Evolutionary conservation across 2,797 vertebrate species (phyloP).

Genomic region (Threskiornis aethiopicus): DNA sequence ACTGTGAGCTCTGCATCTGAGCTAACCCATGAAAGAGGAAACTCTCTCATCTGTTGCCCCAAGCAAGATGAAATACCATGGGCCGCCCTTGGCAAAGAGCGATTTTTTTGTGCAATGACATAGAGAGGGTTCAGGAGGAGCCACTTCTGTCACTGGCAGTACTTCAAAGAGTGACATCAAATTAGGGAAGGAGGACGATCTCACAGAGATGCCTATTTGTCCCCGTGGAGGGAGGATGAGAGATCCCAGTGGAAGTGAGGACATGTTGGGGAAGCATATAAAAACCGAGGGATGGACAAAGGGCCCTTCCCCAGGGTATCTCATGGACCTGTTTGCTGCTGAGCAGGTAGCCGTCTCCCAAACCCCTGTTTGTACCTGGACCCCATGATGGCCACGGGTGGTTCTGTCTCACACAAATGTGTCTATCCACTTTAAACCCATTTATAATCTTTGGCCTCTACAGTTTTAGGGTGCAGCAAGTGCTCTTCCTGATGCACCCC

Average conservation of each 20-base stretch:
- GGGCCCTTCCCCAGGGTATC: background rate
- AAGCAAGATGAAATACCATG: background rate
- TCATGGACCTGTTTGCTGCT: background rate
- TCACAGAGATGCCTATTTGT: background rate
- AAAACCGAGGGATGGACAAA: background rate
- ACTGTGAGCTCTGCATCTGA: constrained; percentile 12
- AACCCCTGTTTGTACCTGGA: background rate
- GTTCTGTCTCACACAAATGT: background rate
- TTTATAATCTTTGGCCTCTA: background rate
- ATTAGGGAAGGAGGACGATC: background rate
- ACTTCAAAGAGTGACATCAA: background rate
- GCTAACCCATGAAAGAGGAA: constrained; percentile 22
- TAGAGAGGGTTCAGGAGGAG: background rate
- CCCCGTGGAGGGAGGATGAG: background rate
- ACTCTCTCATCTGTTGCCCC: constrained; percentile 13
- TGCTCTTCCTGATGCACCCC: background rate
- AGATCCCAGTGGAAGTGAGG: background rate
- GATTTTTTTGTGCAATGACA: background rate
- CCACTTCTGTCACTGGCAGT: background rate
- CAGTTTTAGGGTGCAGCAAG: background rate
- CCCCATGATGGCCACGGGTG: background rate
- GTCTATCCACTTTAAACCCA: background rate
- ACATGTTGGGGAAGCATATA: rapidly evolving
- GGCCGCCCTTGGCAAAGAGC: background rate
- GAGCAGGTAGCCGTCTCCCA: background rate